Evolutionary conservation across 2,113 vertebrate genomes (phyloP), one percentile per base, ranked within the genome.

Genomic region (Cyphotilapia sp.): DNA sequence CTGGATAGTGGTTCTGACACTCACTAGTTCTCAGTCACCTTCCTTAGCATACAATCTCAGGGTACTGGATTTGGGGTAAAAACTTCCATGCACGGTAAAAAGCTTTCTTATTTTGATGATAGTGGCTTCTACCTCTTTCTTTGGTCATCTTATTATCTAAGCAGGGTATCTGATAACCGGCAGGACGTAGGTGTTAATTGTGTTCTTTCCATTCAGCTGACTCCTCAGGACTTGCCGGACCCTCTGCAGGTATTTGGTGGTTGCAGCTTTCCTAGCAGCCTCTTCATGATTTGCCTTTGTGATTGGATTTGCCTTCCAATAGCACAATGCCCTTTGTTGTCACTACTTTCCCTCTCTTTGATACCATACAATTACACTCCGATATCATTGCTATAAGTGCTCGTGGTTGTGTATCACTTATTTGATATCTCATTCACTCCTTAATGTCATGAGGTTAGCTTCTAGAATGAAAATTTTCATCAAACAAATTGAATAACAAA

Each of bases 171-270:
- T 56, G 53, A 24, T 56, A 56, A 56, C 22, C 0, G 2, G 11
- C 53, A 56, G 53, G 2, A 13, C 6, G 0, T 56, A 0, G 53
- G 11, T 56, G 53, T 56, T 24, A 24, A 56, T 24, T 7, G 22
- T 56, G 53, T 56, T 54, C 53, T 24, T 54, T 54, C 10, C 53
- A 54, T 24, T 54, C 53, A 4, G 6, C n/a, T 54, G 53, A 54
- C 53, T 54, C n/a, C 53, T 54, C n/a, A 54, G n/a, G 3, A 12
- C 53, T 54, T 54, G n/a, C 22, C 0, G 10, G n/a, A 54, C n/a
- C 53, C 53, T 54, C n/a, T 0, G 53, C 53, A 54, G 53, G n/a
- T 54, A 54, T 54, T 54, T 54, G 53, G 22, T 54, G n/a, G 53
- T 54, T 54, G 53, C 10, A 54, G 53, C 53, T 54, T 54, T 54